Evolutionary conservation across 2,888 invertebrate genomes (phyloP).

Genomic region (Drosophila recens): DNA sequence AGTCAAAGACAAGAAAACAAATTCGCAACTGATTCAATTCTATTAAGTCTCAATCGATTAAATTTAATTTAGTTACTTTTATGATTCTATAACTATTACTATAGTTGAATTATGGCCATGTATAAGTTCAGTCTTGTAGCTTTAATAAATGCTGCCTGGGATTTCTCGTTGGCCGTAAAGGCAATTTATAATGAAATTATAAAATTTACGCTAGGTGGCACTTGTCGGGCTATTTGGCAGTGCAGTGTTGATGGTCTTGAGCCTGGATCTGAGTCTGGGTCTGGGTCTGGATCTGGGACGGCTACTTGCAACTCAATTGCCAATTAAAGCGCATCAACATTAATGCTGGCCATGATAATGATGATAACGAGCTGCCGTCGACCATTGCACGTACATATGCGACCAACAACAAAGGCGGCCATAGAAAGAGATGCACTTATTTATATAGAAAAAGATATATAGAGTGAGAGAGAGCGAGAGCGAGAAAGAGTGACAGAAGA

Average conservation of each 20-base stretch:
- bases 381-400: constrained; percentile 75
- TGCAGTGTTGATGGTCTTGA: neutral
- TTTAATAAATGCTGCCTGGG: constrained; percentile 27
- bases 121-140: constrained; percentile 1
- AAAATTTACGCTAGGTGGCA: constrained; percentile 49
- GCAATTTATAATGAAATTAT: constrained; percentile 69
- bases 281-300: constrained; percentile 17
- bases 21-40: neutral
- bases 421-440: constrained; percentile 18
- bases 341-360: constrained; percentile 73
- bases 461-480: neutral
- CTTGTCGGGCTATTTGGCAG: constrained; percentile 50
- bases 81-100: neutral
- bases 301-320: constrained; percentile 66
- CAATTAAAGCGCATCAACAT: constrained; percentile 76
- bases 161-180: constrained; percentile 40
- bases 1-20: neutral
- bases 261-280: constrained; percentile 5
- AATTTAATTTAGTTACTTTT: neutral
- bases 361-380: constrained; percentile 74
- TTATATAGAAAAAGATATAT: constrained; percentile 7
- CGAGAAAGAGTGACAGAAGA: neutral
- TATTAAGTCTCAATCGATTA: neutral
- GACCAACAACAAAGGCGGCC: constrained; percentile 52
- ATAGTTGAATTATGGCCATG: neutral